Evolutionary conservation across 2,113 vertebrate species (phyloP).

Genomic region (Podarcis cretensis): DNA sequence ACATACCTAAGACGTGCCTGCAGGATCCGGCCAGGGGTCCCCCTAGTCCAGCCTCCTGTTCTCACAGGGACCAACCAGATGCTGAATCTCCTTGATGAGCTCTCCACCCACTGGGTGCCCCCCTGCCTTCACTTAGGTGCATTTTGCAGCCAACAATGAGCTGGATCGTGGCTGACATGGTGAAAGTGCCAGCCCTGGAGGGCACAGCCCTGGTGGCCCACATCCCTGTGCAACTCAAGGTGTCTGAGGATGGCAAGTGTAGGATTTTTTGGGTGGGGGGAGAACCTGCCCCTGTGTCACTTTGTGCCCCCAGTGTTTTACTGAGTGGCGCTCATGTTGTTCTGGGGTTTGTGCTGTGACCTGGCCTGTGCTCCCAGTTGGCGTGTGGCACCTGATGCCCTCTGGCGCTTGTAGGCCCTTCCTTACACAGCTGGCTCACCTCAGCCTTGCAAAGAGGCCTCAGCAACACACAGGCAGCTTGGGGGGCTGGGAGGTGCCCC

Average conservation of each 20-base stretch:
- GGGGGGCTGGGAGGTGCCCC: not conserved
- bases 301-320: not conserved
- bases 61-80: no score
- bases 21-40: no score
- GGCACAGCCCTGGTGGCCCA: not conserved
- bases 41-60: no score
- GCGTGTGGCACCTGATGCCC: not conserved
- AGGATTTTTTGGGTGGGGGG: no score
- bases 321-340: fast-evolving
- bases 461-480: not conserved
- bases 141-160: not conserved
- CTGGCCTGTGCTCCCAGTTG: not conserved
- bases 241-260: not conserved
- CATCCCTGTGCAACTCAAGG: not conserved
- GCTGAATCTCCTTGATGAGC: no score
- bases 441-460: not conserved
- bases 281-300: not conserved
- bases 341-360: not conserved
- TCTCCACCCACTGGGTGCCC: no score
- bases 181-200: no score
- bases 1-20: no score
- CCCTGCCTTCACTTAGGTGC: not conserved
- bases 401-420: not conserved
- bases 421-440: not conserved
- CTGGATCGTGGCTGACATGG: no score